Base-by-base conservation (phyloP, 2,113 vertebrate species). In the Oceanodroma tethys region DNA sequence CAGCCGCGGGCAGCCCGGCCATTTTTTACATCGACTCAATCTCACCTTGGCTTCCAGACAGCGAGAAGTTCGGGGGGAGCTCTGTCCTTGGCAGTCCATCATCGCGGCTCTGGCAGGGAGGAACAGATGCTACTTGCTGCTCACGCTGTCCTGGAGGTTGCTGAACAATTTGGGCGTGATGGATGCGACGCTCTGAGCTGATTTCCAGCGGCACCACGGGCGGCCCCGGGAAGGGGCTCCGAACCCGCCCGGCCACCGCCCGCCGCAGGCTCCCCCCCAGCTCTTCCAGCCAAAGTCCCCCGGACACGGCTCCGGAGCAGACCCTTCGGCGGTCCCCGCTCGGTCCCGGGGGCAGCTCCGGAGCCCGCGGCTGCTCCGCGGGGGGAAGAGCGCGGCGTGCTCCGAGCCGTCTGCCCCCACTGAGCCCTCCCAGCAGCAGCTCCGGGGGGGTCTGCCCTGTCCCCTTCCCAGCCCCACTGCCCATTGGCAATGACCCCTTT, bases 81-180 rank as follows among this genome's bases (percentile, higher is more conserved):
- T 47, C 42, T 25, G 68, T 92, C 92, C 93, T 58, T 48, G 95
- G 75, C 93, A 72, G 74, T 96, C 95, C 95, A 86, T 96, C 97
- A 89, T 60, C 38, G 3, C 2, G 1, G 25, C 74, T 60, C 82
- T 10, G 66, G 95, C 42, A 59, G 96, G 94, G 92, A 88, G 88
- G 73, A 96, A 85, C 97, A 97, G 98, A 91, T 96, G 97, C 96
- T 92, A 30, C 16, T 11, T 5, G 53, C 93, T 62, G 91, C 92
- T 95, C 97, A 95, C 1, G 75, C 96, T 96, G 97, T 93, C 93
- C 32, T 40, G 97, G 91, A 93, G 40, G 72, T 27, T 38, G 55
- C 63, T 38, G 73, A 92, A 91, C 94, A 84, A 68, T 84, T 96
- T 92, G 92, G 83, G 75, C 9, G 42, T 98, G 97, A 97, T 91